Base-by-base conservation (phyloP, 2,797 vertebrate genomes). In the Aldrovandia affinis region DNA sequence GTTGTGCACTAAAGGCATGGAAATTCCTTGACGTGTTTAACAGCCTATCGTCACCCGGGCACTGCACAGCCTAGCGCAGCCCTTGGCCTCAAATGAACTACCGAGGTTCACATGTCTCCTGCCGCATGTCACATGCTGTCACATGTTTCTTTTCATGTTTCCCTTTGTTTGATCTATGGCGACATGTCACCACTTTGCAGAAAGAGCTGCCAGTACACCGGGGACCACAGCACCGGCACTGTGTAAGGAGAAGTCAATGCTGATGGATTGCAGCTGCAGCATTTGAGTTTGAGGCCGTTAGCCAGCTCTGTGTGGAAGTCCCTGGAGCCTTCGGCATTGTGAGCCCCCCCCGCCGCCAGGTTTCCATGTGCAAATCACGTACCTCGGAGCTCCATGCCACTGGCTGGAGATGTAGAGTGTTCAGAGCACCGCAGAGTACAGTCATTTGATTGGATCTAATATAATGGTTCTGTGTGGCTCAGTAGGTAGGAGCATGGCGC, bases 241-340 rank as follows among this genome's bases (percentile, higher is more conserved):
- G 77, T 47, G 78, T 65, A 59, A 79, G 75, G 61, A 77, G 47
- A 84, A 47, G 57, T 79, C 83, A 79, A 52, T 59, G 54, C 44
- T 84, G 83, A 84, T 59, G 61, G 77, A 79, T 84, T 68, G 83
- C 73, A 83, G 55, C 42, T 78, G 55, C 42, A 59, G 61, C 59
- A 20, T 68, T 84, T 77, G 52, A 84, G 83, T 78, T 79, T 61
- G 83, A 78, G 55, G 83, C 59, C 47, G 80, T 78, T 84, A 84
- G 77, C 57, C 57, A 68, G 83, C 55, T 65, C 59, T 84, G 75
- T 80, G 75, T 39, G 44, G 52, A 54, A 39, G 59, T 80, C 77
- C 77, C 83, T 36, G 39, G 75, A 52, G 83, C n/a, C 25, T 30
- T 79, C 18, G 68, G 63, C 54, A 57, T 18, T 28, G 81, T 22